Evolutionary conservation across 2,888 invertebrate species (phyloP).

Genomic region (Trichacis sp.): DNA sequence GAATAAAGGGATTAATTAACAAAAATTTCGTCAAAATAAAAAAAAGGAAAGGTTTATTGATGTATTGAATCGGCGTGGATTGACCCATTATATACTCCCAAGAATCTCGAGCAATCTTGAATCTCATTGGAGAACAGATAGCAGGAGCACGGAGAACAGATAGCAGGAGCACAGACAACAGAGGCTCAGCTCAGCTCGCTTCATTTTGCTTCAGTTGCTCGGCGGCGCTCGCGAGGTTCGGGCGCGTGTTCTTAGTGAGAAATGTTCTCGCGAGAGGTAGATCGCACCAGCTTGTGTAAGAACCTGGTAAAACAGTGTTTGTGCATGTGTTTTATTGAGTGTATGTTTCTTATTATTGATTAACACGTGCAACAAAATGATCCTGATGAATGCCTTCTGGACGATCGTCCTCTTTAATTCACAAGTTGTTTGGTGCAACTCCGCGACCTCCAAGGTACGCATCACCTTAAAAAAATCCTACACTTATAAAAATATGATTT

Average conservation of each 20-base stretch:
- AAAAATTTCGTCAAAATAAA: no score
- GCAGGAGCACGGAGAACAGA: no score
- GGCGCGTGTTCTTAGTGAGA: not conserved
- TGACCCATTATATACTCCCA: no score
- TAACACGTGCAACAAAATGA: constrained; percentile 39
- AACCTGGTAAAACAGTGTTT: constrained; percentile 28
- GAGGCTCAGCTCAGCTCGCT: no score
- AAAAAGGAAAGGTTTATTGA: no score
- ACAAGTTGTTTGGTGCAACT: constrained; percentile 27
- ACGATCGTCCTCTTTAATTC: constrained; percentile 42
- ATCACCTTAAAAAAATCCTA: no score
- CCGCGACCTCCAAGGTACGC: constrained; percentile 45
- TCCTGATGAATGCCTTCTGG: constrained; percentile 40
- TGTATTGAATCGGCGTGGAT: no score
- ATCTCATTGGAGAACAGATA: no score
- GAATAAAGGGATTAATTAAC: no score
- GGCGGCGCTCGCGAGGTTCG: constrained; percentile 62
- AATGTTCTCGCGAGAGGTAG: constrained; percentile 29
- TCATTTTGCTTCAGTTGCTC: constrained; percentile 56
- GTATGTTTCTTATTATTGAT: constrained; percentile 28
- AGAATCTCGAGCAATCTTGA: no score
- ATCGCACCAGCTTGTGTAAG: constrained; percentile 25
- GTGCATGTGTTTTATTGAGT: constrained; percentile 11
- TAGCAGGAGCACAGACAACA: no score
- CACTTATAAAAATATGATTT: not conserved